These are phyloP conservation scores for Tympanuchus pallidicinctus DNA, from an alignment of 2,113 vertebrate species.

Conservation along the genomic window DNA sequence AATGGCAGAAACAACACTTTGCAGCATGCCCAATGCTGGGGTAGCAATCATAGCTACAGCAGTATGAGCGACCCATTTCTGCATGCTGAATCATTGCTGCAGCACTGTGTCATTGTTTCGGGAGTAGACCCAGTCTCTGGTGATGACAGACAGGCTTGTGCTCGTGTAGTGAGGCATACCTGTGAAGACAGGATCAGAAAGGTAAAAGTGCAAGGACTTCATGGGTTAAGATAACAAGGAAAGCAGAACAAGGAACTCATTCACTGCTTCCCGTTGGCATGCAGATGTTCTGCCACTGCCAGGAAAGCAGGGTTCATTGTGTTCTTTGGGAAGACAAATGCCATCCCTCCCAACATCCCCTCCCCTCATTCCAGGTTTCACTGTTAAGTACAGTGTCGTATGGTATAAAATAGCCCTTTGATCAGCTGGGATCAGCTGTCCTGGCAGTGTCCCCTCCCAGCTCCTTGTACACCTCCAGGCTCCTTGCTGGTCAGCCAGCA, in stretches of 20 bases:
- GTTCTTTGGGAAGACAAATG: not conserved
- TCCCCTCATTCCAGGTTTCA: too few species aligned
- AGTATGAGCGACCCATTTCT: rapidly evolving
- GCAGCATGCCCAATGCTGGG: rapidly evolving
- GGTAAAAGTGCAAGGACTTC: not conserved
- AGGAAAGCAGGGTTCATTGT: not conserved
- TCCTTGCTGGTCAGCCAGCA: not conserved
- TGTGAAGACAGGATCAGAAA: not conserved
- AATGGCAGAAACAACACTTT: not conserved
- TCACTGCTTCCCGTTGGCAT: not conserved
- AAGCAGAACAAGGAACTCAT: not conserved
- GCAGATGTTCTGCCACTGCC: not conserved
- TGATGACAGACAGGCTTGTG: rapidly evolving
- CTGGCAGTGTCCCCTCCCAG: too few species aligned
- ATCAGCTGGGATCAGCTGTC: too few species aligned
- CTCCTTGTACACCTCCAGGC: too few species aligned
- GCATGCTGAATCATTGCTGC: not conserved
- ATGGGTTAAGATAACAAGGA: not conserved
- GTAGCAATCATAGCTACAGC: rapidly evolving
- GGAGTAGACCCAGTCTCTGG: not conserved
- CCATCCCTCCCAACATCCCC: not conserved
- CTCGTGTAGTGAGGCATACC: not conserved
- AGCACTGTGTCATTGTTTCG: not conserved
- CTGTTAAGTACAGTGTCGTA: too few species aligned
- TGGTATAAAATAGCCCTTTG: too few species aligned